Percentiles rank a stretch among this genome's conserved stretches.
Evolutionary conservation across 53 echinoderm and acorn worm genomes (phyloP).

Genomic region (Arbacia lixula): DNA sequence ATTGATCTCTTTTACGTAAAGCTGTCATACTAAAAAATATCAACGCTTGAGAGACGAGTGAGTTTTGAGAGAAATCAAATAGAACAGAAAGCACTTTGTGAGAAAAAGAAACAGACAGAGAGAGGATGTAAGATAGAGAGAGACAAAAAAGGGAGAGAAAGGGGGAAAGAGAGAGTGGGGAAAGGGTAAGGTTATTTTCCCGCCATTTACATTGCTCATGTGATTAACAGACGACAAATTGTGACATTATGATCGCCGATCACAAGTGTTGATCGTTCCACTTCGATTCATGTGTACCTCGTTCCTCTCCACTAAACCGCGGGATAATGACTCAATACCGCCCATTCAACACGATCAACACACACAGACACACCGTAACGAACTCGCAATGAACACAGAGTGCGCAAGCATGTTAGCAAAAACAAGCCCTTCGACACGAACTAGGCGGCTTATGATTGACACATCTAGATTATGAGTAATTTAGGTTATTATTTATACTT

Average conservation of each 20-base stretch:
- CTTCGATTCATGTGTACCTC: neutral
- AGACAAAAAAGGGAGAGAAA: constrained; percentile 4
- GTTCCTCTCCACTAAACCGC: neutral
- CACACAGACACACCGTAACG: too few species aligned
- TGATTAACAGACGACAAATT: neutral
- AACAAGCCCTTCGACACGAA: too few species aligned
- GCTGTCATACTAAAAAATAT: too few species aligned
- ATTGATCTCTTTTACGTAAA: too few species aligned
- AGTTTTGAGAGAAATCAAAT: too few species aligned
- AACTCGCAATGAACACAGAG: too few species aligned
- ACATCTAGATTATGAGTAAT: too few species aligned
- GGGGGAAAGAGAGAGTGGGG: neutral
- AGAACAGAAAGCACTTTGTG: neutral
- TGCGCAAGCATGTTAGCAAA: too few species aligned
- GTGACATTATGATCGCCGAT: neutral
- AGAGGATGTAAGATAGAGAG: neutral
- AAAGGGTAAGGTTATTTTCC: neutral
- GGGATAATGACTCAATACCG: neutral
- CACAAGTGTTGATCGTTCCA: constrained; percentile 34
- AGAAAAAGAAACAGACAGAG: neutral
- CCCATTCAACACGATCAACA: neutral
- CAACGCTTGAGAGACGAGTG: too few species aligned
- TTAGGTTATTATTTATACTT: too few species aligned
- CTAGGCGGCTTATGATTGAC: too few species aligned
- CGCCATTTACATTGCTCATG: neutral